These are phyloP conservation scores for Psittacula echo DNA, from an alignment of 2,797 vertebrate species.

Conservation along the genomic window DNA sequence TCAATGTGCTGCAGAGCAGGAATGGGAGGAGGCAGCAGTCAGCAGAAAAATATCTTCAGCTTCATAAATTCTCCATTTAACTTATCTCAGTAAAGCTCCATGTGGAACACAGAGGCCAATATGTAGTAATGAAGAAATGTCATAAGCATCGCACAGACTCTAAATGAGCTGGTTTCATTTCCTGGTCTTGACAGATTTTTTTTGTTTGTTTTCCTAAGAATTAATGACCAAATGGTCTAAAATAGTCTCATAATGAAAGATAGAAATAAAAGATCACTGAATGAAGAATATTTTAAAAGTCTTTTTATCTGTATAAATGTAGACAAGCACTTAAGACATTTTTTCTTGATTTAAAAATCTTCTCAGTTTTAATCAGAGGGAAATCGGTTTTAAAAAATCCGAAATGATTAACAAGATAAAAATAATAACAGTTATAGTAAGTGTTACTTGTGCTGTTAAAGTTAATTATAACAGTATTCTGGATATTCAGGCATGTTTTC, in stretches of 20 bases:
- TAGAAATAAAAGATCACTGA: not conserved
- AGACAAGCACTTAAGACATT: not conserved
- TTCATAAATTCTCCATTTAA: slow-evolving; percentile 2
- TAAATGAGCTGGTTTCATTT: not conserved
- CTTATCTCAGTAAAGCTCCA: not conserved
- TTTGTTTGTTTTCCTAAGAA: not conserved
- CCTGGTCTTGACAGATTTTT: not conserved
- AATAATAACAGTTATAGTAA: not conserved
- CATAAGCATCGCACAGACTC: not conserved
- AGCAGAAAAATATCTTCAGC: slow-evolving; percentile 7
- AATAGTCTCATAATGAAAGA: not conserved
- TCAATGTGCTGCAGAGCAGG: not conserved
- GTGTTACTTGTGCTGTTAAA: not conserved
- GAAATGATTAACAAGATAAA: not conserved
- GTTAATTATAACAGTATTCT: not conserved
- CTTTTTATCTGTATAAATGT: not conserved
- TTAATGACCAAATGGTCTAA: not conserved
- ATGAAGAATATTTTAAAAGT: not conserved
- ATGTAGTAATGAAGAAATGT: slow-evolving; percentile 3
- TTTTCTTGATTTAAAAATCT: not conserved
- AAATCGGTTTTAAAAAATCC: not conserved
- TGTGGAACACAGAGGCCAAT: not conserved
- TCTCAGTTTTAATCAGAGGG: not conserved
- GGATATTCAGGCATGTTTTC: not conserved
- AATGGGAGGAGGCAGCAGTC: not conserved